A percentile compares a stretch with the other conserved stretches of the same genome.
Conservation (phyloP, 2,797 vertebrate genomes). For the Myiotriccus ornatus region DNA sequence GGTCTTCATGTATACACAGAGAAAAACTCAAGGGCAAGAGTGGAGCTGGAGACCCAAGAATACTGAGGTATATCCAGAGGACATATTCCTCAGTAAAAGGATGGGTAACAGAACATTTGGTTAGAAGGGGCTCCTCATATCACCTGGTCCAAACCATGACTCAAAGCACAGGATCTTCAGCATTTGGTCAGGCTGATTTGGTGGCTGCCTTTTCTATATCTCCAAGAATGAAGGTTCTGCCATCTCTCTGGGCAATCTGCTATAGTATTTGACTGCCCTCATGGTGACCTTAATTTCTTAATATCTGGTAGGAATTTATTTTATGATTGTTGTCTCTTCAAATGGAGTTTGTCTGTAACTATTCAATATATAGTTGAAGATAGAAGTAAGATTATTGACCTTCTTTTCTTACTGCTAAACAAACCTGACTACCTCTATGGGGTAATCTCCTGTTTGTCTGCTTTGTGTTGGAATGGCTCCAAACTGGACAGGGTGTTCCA, state of each 20-base stretch:
- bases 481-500: background rate
- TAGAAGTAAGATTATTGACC: background rate
- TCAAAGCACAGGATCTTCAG: background rate
- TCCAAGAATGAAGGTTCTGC: background rate
- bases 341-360: background rate
- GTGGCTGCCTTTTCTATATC: background rate
- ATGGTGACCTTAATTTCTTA: background rate
- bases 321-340: background rate
- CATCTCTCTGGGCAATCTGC: background rate
- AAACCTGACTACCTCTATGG: accelerated
- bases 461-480: background rate
- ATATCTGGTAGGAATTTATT: background rate
- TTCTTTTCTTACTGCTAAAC: background rate
- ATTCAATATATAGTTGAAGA: background rate
- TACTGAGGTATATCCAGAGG: background rate
- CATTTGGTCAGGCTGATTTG: background rate
- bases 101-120: background rate
- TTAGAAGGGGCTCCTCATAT: background rate
- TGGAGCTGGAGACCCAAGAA: background rate
- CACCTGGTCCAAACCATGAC: background rate
- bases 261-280: background rate
- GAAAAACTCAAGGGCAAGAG: background rate
- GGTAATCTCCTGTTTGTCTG: background rate
- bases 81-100: background rate
- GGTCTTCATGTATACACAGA: background rate